Evolutionary conservation across 2,888 invertebrate genomes (phyloP).

Genomic region (Stramonita haemastoma): DNA sequence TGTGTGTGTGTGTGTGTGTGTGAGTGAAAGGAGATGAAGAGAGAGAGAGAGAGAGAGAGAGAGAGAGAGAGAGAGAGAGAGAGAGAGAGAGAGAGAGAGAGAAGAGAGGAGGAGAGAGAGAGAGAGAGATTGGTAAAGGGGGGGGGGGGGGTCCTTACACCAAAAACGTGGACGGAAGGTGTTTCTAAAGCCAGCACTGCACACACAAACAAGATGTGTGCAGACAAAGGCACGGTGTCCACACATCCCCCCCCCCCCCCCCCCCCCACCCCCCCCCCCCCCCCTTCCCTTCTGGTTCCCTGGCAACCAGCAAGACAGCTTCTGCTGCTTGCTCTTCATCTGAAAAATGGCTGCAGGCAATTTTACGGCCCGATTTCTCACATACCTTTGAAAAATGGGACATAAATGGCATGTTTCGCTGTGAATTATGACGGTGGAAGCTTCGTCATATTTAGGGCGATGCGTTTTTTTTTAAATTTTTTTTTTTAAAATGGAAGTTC

Average conservation of each 20-base stretch:
- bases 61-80: background rate
- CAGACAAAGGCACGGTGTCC: too few species aligned
- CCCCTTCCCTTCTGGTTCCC: background rate
- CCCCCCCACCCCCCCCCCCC: too few species aligned
- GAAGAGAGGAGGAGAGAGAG: background rate
- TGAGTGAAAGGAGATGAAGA: background rate
- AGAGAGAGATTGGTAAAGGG: background rate
- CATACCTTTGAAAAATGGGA: background rate
- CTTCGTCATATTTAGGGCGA: background rate
- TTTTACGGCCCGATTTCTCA: background rate
- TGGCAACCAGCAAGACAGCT: background rate
- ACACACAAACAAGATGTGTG: too few species aligned
- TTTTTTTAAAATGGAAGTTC: background rate
- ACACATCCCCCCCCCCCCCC: too few species aligned
- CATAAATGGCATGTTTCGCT: conserved; percentile 10
- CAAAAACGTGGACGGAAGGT: background rate
- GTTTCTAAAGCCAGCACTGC: too few species aligned
- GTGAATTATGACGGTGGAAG: conserved; percentile 8
- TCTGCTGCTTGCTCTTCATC: background rate
- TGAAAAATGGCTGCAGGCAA: background rate
- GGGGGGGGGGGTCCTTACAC: background rate
- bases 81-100: background rate
- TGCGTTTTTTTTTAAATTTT: background rate
- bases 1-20: background rate
- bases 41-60: background rate